phyloP scores from a whole-genome alignment of 2,113 vertebrate genomes.

The Uria aalge region DNA sequence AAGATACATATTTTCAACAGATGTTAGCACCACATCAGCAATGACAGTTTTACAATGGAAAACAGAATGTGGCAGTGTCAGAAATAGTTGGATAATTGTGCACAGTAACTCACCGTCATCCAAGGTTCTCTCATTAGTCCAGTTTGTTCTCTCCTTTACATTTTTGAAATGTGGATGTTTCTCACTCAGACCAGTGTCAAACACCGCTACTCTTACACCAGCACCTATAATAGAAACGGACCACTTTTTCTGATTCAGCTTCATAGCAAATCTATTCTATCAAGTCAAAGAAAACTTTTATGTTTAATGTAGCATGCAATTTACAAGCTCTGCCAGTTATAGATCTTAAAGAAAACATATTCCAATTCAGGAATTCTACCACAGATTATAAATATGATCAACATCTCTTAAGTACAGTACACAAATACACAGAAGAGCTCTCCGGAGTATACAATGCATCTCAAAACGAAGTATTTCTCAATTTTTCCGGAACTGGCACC shows the following conservation, averaged over 20 bases:
- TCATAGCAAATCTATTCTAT: not conserved
- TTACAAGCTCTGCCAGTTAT: not conserved
- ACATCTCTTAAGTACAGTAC: not conserved
- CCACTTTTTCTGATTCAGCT: not conserved
- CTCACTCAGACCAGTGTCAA: constrained; percentile 96
- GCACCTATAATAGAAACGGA: constrained; percentile 73
- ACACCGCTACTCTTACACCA: constrained; percentile 95
- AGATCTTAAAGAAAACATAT: not conserved
- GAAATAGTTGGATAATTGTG: rapidly evolving
- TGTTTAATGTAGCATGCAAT: not conserved
- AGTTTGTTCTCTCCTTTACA: constrained; percentile 98
- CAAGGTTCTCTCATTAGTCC: constrained; percentile 98
- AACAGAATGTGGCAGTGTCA: not conserved
- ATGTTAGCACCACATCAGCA: not conserved
- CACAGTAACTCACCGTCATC: constrained; percentile 86
- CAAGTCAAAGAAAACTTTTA: not conserved
- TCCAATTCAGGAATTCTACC: not conserved
- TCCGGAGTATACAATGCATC: rapidly evolving
- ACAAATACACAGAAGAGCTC: not conserved
- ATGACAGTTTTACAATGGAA: not conserved
- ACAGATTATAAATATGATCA: not conserved
- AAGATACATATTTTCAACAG: not conserved
- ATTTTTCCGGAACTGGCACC: not conserved
- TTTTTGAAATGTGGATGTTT: constrained; percentile 99
- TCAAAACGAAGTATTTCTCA: not conserved